Evolutionary conservation across 2,888 invertebrate genomes (phyloP), one percentile per base, ranked within the genome.

Genomic region (Ischnus inquisitorius): DNA sequence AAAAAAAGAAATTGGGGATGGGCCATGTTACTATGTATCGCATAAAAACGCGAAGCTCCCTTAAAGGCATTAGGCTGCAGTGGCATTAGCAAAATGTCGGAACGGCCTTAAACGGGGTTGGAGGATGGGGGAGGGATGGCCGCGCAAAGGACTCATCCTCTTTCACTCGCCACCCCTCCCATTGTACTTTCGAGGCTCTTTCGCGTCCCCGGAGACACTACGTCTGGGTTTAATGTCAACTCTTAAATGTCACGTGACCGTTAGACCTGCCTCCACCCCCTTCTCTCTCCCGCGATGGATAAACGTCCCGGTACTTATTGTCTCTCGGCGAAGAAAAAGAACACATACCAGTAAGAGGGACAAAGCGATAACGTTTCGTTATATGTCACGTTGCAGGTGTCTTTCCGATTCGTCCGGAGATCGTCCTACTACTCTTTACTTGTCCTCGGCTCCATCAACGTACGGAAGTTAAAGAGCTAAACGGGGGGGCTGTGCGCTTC

Each of bases 61-160:
- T 90, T 88, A 88, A 87, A 88, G 90, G 89, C 87, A 86, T 85
- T 85, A 87, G 86, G 83, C 85, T 87, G 78, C 86, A 88, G 86
- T 90, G 92, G 90, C 91, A 92, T 92, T 92, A 92, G 90, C 90
- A 89, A 92, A 92, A 92, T 92, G 91, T 90, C 92, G 90, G 83
- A 88, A 89, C 86, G 84, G 79, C 80, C 81, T 82, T 86, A 87
- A 84, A 87, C 81, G 85, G 83, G 83, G 77, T 78, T 60, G 57
- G 39, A 34, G 86, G 82, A 80, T 81, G 86, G 69, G 76, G 72
- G 75, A 16, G 69, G 81, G 34, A 72, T 72, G 78, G 83, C 65
- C 77, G 62, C 78, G 75, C 82, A 67, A 84, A 86, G 83, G 82
- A 80, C 60, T 57, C 77, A 46, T 79, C 62, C 75, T 71, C 78